phyloP scores from a whole-genome alignment of 2,797 vertebrate genomes.

The Heteromormyrus szaboi region DNA sequence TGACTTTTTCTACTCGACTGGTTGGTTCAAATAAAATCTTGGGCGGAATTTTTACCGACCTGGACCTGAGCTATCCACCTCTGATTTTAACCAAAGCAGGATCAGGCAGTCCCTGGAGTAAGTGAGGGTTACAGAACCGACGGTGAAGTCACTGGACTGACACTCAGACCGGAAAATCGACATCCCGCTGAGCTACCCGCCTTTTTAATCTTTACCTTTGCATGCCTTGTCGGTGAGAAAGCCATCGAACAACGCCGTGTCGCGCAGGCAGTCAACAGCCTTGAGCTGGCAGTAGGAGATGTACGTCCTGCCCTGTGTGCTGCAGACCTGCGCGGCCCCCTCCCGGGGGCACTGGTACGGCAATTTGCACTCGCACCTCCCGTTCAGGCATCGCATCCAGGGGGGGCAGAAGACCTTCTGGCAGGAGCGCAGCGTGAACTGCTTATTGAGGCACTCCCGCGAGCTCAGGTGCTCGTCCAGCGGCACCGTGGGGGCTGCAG shows the following conservation, averaged over 20 bases:
- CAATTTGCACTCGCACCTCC: constrained; percentile 73
- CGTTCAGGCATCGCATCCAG: constrained; percentile 69
- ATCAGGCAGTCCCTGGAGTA: background rate
- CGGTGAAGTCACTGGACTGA: background rate
- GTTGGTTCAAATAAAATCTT: background rate
- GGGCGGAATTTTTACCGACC: background rate
- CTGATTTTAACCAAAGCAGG: background rate
- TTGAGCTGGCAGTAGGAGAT: constrained; percentile 78
- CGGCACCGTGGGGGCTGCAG: background rate
- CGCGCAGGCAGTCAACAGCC: constrained; percentile 64
- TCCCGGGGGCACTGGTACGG: constrained; percentile 73
- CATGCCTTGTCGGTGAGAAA: constrained; percentile 37
- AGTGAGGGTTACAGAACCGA: background rate
- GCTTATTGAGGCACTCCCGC: constrained; percentile 53
- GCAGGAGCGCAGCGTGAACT: constrained; percentile 69
- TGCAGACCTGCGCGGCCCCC: constrained; percentile 49
- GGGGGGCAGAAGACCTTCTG: constrained; percentile 78
- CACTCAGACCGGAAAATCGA: background rate
- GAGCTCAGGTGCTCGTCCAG: constrained; percentile 44
- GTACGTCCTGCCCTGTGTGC: constrained; percentile 39
- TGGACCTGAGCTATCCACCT: background rate
- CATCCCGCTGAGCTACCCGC: rapidly evolving
- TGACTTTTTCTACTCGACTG: background rate
- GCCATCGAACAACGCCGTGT: constrained; percentile 54
- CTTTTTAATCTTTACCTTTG: constrained; percentile 30